Percentiles rank a stretch among this genome's conserved stretches.
Evolutionary conservation across 2,797 vertebrate species (phyloP).

Genomic region (Sus cebifrons): DNA sequence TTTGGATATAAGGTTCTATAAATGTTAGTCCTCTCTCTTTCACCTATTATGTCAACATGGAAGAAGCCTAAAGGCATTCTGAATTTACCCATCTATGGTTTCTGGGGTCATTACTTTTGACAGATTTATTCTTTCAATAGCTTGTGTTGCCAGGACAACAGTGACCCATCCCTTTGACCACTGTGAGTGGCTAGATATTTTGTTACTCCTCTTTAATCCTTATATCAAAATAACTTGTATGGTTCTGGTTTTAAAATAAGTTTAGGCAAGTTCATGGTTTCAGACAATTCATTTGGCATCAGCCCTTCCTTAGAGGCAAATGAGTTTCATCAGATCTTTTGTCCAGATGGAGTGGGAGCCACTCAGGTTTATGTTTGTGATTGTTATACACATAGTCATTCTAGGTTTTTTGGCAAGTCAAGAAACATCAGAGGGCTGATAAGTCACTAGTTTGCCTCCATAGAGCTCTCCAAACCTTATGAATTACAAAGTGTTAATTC

Average conservation of each 20-base stretch:
- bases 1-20: neutral
- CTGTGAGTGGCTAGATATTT: conserved; percentile 1
- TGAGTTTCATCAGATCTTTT: neutral
- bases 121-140: conserved; percentile 43
- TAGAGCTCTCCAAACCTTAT: neutral
- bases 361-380: neutral
- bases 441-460: neutral
- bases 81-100: neutral
- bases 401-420: conserved; percentile 2
- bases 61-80: neutral
- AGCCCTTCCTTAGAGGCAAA: neutral
- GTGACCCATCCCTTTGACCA: conserved; percentile 31
- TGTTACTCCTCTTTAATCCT: conserved; percentile 43
- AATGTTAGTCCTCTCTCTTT: neutral
- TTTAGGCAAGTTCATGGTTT: neutral
- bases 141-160: neutral
- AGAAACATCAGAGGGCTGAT: neutral
- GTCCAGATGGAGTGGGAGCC: neutral
- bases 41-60: neutral
- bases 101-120: conserved; percentile 43
- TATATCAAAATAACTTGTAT: neutral
- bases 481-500: neutral
- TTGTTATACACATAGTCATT: neutral
- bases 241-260: neutral
- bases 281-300: neutral